Base-by-base conservation (phyloP, 2,113 vertebrate genomes). In the Cranoglanis bouderius region DNA sequence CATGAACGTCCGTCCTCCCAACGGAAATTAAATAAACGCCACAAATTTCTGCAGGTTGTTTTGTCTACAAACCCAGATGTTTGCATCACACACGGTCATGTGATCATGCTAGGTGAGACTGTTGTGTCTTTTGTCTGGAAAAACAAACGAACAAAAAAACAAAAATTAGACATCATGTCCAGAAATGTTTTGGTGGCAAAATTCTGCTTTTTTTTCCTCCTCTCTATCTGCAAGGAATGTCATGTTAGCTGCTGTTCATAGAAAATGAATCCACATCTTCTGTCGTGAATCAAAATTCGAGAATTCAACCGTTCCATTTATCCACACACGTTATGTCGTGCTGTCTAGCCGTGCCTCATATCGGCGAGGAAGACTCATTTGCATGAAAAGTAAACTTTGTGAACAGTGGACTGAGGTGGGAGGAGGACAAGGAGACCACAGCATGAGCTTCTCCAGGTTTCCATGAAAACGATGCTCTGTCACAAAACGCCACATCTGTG, bases 371-470 rank as follows among this genome's bases (percentile, higher is more conserved):
- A 81, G 29, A 8, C 16, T 55, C 49, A 38, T 82, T 35, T 21
- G 78, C 78, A 82, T 82, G 6, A 77, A 80, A 80, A 51, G 80
- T 57, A 82, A 82, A 82, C 80, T 57, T 55, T 55, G 78, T 1
- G 9, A 19, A 1, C 3, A 12, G n/a, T 2, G 18, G 51, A 21
- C 6, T 5, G 80, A 55, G 26, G n/a, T 82, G 32, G 26, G 4
- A 38, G 80, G 19, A 57, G 53, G 49, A 14, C 35, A 35, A 24
- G 40, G 4, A 49, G 49, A 29, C 78, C 49, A 35, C 78, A 55
- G 78, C 8, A 14, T 55, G 78, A 81, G 49, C 29, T 24, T 75
- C 10, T 46, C 38, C 38, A 43, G 35, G 24, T 40, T 74, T 43
- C 21, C 72, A 12, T 24, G 40, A 46, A 75, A 43, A 26, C 72